phyloP scores from a whole-genome alignment of 2,797 vertebrate genomes.

The Pseudotriccus pelzelni region DNA sequence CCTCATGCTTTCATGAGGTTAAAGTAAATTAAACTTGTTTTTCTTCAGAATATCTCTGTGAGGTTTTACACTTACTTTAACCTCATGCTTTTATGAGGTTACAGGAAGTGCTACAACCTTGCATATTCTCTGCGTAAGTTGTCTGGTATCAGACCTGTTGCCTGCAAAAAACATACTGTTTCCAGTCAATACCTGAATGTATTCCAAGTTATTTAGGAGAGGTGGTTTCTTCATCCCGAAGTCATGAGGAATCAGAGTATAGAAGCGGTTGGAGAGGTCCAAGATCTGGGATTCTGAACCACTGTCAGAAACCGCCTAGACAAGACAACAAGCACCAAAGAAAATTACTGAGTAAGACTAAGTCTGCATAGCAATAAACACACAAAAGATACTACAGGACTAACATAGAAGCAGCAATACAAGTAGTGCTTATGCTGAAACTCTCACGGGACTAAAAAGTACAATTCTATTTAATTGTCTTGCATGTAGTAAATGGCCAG shows the following conservation, averaged over 20 bases:
- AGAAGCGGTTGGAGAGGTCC: slow-evolving; percentile 98
- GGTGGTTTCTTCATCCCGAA: slow-evolving; percentile 99
- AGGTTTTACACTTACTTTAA: background rate
- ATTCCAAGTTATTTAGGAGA: slow-evolving; percentile 88
- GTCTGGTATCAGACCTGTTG: background rate
- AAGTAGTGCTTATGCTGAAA: background rate
- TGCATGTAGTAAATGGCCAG: background rate
- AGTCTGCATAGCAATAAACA: background rate
- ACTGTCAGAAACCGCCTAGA: slow-evolving; percentile 86
- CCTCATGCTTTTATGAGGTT: background rate
- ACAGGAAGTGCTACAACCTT: background rate
- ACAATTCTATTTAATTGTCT: background rate
- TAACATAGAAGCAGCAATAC: background rate
- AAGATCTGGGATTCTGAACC: slow-evolving; percentile 87
- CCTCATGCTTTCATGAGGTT: background rate
- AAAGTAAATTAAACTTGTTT: background rate
- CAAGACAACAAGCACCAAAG: background rate
- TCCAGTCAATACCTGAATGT: slow-evolving; percentile 85
- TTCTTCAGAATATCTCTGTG: background rate
- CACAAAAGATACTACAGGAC: background rate
- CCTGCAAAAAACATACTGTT: background rate
- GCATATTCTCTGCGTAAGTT: background rate
- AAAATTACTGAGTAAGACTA: background rate
- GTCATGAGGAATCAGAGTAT: slow-evolving; percentile 97
- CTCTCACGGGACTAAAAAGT: background rate